phyloP scores from a whole-genome alignment of 2,888 invertebrate species.

The Microplitis deprimator region DNA sequence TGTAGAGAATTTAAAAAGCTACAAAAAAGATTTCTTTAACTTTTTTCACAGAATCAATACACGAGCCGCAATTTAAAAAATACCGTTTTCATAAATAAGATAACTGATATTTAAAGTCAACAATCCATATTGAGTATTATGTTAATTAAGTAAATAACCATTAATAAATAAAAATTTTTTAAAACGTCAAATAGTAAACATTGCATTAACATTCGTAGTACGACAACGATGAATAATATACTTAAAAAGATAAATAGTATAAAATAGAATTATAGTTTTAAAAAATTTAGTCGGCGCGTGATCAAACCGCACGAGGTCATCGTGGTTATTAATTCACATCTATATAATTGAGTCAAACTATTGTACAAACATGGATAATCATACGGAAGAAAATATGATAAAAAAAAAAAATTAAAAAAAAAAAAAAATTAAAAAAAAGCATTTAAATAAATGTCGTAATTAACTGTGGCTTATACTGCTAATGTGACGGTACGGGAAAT shows the following conservation, averaged over 20 bases:
- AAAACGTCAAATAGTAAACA: conserved; percentile 31
- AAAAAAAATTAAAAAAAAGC: not conserved
- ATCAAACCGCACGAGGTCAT: not conserved
- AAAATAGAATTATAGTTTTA: conserved; percentile 3
- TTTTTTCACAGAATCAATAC: too few species aligned
- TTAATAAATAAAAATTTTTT: conserved; percentile 1
- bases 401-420: not conserved
- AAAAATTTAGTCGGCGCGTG: not conserved
- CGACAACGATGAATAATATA: not conserved
- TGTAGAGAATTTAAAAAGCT: too few species aligned
- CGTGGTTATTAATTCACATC: not conserved
- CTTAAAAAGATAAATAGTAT: not conserved
- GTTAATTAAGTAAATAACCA: conserved; percentile 15
- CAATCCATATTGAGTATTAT: too few species aligned
- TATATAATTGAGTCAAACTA: not conserved
- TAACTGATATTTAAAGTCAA: not conserved
- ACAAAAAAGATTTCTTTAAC: too few species aligned
- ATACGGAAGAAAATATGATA: not conserved
- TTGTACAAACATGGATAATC: not conserved
- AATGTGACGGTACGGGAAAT: not conserved
- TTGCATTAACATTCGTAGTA: conserved; percentile 2
- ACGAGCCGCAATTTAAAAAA: too few species aligned
- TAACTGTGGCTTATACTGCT: not conserved
- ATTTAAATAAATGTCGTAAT: not conserved
- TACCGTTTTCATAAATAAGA: not conserved